These are phyloP conservation scores for Notospermus geniculatus DNA, from an alignment of 1,140 invertebrate genomes.

Conservation along the genomic window DNA sequence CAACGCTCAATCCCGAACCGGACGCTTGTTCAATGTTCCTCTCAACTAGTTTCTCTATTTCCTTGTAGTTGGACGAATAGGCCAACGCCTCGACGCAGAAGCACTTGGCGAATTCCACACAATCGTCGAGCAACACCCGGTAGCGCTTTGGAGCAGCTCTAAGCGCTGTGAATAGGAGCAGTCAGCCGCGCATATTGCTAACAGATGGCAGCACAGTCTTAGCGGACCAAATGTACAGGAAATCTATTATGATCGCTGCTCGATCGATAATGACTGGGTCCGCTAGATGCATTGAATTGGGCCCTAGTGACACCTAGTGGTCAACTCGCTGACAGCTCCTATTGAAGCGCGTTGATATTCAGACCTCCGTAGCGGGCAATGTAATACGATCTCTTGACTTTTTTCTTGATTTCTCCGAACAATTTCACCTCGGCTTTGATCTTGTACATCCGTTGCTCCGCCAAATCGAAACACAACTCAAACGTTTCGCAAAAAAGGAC, in stretches of 20 bases:
- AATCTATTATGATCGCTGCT: no score
- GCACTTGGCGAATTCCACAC: conserved; percentile 23
- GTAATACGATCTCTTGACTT: conserved; percentile 17
- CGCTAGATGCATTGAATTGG: no score
- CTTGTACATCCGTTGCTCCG: conserved; percentile 14
- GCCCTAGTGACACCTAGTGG: no score
- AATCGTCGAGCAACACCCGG: conserved; percentile 20
- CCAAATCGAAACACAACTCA: conserved; percentile 22
- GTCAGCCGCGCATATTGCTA: no score
- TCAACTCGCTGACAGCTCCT: no score
- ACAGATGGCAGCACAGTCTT: no score
- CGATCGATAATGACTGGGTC: no score
- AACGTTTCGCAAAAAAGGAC: not conserved
- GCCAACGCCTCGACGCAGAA: conserved; percentile 19
- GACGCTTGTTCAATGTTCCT: conserved; percentile 17
- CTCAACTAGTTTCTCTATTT: conserved; percentile 13
- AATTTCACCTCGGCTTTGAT: conserved; percentile 11
- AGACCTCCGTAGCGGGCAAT: conserved; percentile 17
- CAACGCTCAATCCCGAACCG: conserved; percentile 18
- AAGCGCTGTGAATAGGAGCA: no score
- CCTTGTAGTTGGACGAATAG: conserved; percentile 15
- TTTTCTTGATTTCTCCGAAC: conserved; percentile 13
- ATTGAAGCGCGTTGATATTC: not conserved
- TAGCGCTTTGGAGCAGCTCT: conserved; percentile 21
- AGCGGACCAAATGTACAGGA: no score